phyloP scores from a whole-genome alignment of 2,113 vertebrate genomes.

The Globicephala melas region DNA sequence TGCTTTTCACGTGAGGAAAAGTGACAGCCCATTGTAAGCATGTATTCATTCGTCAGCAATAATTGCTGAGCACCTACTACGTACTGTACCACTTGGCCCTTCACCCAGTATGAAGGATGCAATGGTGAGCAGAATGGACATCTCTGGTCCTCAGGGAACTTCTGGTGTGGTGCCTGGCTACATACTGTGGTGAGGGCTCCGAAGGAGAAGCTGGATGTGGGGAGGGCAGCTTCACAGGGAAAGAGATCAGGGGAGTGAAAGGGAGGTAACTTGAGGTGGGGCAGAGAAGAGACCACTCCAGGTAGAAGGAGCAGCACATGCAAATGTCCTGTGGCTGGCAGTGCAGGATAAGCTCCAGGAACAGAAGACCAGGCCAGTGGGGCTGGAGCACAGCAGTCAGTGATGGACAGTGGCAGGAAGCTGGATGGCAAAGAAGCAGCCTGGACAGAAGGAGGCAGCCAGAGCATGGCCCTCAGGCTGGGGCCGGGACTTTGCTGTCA shows the following conservation, averaged over 20 bases:
- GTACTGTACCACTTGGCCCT: rapidly evolving
- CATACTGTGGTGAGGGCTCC: neutral
- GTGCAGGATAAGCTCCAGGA: neutral
- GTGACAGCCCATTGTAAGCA: neutral
- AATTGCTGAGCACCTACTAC: neutral
- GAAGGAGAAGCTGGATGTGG: neutral
- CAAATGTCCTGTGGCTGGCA: neutral
- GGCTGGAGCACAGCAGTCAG: neutral
- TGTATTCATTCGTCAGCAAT: neutral
- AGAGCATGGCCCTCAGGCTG: neutral
- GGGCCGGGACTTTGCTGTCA: neutral
- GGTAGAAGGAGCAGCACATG: neutral
- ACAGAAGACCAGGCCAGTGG: neutral
- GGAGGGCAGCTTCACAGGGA: neutral
- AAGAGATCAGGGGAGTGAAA: neutral
- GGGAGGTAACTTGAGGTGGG: neutral
- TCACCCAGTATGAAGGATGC: neutral
- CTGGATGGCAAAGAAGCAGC: neutral
- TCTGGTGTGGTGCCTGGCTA: neutral
- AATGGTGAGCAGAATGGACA: neutral
- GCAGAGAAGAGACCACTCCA: neutral
- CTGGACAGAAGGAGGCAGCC: neutral
- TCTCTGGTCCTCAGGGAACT: neutral
- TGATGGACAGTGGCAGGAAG: neutral
- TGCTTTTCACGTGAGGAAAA: neutral